Evolutionary conservation across 2,113 vertebrate genomes (phyloP).

Genomic region (Sinocyclocheilus rhinocerous): DNA sequence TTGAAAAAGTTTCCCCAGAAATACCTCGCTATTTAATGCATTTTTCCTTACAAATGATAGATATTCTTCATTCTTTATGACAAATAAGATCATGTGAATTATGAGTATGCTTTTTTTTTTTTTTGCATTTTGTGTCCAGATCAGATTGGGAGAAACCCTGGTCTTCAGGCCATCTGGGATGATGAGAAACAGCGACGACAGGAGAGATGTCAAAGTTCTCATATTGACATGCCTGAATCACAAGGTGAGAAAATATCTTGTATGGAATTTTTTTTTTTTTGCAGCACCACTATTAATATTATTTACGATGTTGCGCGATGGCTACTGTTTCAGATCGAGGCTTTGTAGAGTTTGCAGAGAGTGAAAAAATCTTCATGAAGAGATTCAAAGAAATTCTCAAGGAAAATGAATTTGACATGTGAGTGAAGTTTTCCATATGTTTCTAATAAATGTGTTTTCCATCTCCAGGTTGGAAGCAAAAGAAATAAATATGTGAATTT

Average conservation of each 20-base stretch:
- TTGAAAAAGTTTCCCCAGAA: too few species aligned
- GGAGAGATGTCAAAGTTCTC: slow-evolving; percentile 85
- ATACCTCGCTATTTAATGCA: too few species aligned
- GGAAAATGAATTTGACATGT: slow-evolving; percentile 92
- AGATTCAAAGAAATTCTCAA: slow-evolving; percentile 92
- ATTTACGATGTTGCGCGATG: background rate
- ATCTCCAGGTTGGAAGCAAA: background rate
- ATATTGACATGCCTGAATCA: slow-evolving; percentile 85
- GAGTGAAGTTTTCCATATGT: slow-evolving; percentile 69
- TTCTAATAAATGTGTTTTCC: background rate
- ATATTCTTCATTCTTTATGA: too few species aligned
- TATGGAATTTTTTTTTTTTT: background rate
- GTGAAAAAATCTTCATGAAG: slow-evolving; percentile 91
- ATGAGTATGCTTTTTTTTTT: background rate
- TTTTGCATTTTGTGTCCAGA: slow-evolving; percentile 67
- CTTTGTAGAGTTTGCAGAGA: slow-evolving; percentile 82
- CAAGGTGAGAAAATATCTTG: slow-evolving; percentile 80
- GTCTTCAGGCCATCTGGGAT: slow-evolving; percentile 96
- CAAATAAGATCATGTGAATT: too few species aligned
- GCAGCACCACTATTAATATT: background rate
- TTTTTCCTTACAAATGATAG: too few species aligned
- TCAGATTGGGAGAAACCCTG: slow-evolving; percentile 93
- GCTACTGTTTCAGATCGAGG: slow-evolving; percentile 78
- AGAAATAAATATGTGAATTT: background rate
- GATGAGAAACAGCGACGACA: slow-evolving; percentile 94